These are phyloP conservation scores for Actenoides hombroni DNA, from an alignment of 2,113 vertebrate species.

Conservation along the genomic window DNA sequence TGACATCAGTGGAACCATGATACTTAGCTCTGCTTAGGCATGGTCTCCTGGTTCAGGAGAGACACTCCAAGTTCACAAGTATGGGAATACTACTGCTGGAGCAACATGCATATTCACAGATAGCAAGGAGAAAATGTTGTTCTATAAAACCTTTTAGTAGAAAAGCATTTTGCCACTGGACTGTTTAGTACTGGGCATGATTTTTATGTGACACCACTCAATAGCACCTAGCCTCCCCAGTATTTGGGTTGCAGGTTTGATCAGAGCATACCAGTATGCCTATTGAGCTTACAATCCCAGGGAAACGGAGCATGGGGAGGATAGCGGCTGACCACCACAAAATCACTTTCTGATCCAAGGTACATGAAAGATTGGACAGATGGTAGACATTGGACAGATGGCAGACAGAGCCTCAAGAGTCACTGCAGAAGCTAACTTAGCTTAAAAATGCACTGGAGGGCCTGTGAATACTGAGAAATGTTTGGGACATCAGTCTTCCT, in stretches of 20 bases:
- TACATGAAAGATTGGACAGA: not conserved
- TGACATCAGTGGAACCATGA: not conserved
- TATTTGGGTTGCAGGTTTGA: not conserved
- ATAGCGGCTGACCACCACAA: not conserved
- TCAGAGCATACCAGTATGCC: not conserved
- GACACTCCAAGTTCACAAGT: not conserved
- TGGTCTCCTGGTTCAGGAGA: not conserved
- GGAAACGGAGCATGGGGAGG: not conserved
- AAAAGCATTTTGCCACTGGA: not conserved
- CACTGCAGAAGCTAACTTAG: not conserved
- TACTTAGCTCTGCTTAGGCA: not conserved
- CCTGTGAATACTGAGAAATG: not conserved
- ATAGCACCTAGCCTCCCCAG: not conserved
- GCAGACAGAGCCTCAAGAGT: not conserved
- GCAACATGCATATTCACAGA: not conserved
- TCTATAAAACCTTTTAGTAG: not conserved
- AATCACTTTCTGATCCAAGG: not conserved
- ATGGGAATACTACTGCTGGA: not conserved
- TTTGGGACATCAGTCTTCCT: not conserved
- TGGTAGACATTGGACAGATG: not conserved
- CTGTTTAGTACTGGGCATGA: not conserved
- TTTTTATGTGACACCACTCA: not conserved
- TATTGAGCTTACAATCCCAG: not conserved
- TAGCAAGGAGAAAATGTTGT: accelerated
- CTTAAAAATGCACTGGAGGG: not conserved